Conservation (phyloP, 2,888 invertebrate species). For the Ariolimax columbianus region DNA sequence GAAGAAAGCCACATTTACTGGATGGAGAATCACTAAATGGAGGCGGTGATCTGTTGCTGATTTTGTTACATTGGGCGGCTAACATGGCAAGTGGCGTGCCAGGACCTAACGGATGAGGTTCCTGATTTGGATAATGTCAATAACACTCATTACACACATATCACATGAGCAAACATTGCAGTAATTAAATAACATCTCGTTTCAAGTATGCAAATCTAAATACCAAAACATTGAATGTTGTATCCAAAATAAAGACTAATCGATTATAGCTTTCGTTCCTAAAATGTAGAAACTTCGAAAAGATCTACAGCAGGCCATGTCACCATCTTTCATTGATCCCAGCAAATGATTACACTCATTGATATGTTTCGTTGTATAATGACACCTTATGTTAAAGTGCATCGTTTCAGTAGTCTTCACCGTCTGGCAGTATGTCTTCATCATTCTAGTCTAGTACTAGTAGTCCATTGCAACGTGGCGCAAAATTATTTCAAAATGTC, state of each 20-base stretch:
- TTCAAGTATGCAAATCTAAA: not conserved
- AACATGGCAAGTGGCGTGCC: slow-evolving; percentile 95
- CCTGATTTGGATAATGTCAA: slow-evolving; percentile 1
- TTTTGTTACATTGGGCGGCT: slow-evolving; percentile 97
- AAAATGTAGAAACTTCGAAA: not conserved
- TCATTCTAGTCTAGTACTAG: not conserved
- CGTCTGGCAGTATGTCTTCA: not conserved
- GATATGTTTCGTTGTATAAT: not conserved
- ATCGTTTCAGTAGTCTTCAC: not conserved
- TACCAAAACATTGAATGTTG: not conserved
- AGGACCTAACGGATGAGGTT: slow-evolving; percentile 39
- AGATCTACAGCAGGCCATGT: not conserved
- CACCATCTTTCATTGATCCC: not conserved
- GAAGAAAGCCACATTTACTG: slow-evolving; percentile 86
- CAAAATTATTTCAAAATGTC: slow-evolving; percentile 1
- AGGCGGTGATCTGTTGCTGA: slow-evolving; percentile 94
- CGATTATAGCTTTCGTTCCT: not conserved
- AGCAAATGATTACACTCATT: not conserved
- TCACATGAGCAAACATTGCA: not conserved
- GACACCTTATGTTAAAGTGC: not conserved
- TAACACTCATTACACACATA: not conserved
- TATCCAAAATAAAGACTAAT: not conserved
- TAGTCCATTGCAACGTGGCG: not conserved
- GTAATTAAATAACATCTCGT: not conserved
- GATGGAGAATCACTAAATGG: slow-evolving; percentile 84